Evolutionary conservation across 2,888 invertebrate genomes (phyloP).

Genomic region (Lapara coniferarum): DNA sequence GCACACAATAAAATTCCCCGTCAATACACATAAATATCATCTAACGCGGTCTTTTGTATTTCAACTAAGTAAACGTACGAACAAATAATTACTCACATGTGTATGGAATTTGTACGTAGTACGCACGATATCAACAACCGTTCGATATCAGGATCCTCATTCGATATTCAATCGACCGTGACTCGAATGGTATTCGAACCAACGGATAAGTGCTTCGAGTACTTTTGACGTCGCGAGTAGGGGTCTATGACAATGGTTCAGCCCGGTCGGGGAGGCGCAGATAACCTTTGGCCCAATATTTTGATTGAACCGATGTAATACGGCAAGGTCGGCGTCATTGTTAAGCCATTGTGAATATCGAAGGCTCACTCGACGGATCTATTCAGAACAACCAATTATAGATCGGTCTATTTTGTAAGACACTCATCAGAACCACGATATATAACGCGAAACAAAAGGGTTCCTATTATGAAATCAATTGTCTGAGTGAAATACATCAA

Average conservation of each 20-base stretch:
- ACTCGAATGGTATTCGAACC: slow-evolving; percentile 65
- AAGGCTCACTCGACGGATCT: slow-evolving; percentile 50
- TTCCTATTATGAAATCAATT: slow-evolving; percentile 45
- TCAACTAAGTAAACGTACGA: background rate
- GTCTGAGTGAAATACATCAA: slow-evolving; percentile 34
- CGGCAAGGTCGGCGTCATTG: slow-evolving; percentile 68
- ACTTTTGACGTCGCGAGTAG: slow-evolving; percentile 60
- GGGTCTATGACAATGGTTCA: slow-evolving; percentile 53
- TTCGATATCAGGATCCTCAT: slow-evolving; percentile 57
- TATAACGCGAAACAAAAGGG: slow-evolving; percentile 46
- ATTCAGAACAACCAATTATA: slow-evolving; percentile 61
- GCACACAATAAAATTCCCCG: too few species aligned
- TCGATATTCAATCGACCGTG: slow-evolving; percentile 68
- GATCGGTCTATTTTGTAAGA: slow-evolving; percentile 56
- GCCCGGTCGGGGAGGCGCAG: slow-evolving; percentile 45
- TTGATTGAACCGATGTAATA: slow-evolving; percentile 70
- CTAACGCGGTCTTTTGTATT: too few species aligned
- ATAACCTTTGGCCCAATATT: slow-evolving; percentile 77
- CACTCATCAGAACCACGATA: slow-evolving; percentile 50
- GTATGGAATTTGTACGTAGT: slow-evolving; percentile 31
- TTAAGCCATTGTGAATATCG: slow-evolving; percentile 57
- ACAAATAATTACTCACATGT: slow-evolving; percentile 6
- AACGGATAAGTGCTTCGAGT: slow-evolving; percentile 61
- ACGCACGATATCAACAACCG: slow-evolving; percentile 45
- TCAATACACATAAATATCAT: too few species aligned